A percentile compares a stretch with the other conserved stretches of the same genome.
phyloP scores from a whole-genome alignment of 2,797 vertebrate genomes.

The Brotula barbata region DNA sequence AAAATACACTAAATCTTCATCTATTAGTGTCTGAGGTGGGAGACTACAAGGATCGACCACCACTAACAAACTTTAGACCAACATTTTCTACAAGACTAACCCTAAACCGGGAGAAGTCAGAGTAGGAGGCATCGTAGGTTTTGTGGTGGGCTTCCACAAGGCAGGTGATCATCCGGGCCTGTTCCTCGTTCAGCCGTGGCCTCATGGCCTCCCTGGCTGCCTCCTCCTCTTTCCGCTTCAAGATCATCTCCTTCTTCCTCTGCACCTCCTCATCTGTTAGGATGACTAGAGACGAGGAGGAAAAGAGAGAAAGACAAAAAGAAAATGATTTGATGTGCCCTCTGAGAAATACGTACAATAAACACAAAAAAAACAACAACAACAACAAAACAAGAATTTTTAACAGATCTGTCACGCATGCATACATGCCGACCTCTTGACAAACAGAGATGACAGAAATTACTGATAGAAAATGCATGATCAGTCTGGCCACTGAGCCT shows the following conservation, averaged over 20 bases:
- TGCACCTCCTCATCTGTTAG: conserved; percentile 97
- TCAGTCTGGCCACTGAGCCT: too few relatives aligned
- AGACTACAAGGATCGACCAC: too few relatives aligned
- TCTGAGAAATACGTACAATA: too few relatives aligned
- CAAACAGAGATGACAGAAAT: too few relatives aligned
- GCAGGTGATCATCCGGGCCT: conserved; percentile 83
- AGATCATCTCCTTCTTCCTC: conserved; percentile 93
- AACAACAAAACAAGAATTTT: too few relatives aligned
- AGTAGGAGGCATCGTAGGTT: conserved; percentile 92
- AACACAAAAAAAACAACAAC: too few relatives aligned
- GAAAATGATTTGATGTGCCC: not conserved
- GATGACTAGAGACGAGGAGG: conserved; percentile 83
- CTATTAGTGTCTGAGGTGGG: too few relatives aligned
- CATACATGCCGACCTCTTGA: too few relatives aligned
- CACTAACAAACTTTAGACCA: too few relatives aligned
- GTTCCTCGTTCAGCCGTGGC: conserved; percentile 89
- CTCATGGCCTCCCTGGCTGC: conserved; percentile 86
- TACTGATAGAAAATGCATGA: too few relatives aligned
- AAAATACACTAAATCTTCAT: too few relatives aligned
- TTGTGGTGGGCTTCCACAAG: conserved; percentile 96
- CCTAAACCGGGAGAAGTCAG: conserved; percentile 90
- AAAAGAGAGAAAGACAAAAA: not conserved
- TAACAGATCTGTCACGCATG: too few relatives aligned
- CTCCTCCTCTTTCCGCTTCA: conserved; percentile 95
- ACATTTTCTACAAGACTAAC: conserved; percentile 68